Base-by-base conservation (phyloP, 2,797 vertebrate genomes). In the Characodon lateralis region DNA sequence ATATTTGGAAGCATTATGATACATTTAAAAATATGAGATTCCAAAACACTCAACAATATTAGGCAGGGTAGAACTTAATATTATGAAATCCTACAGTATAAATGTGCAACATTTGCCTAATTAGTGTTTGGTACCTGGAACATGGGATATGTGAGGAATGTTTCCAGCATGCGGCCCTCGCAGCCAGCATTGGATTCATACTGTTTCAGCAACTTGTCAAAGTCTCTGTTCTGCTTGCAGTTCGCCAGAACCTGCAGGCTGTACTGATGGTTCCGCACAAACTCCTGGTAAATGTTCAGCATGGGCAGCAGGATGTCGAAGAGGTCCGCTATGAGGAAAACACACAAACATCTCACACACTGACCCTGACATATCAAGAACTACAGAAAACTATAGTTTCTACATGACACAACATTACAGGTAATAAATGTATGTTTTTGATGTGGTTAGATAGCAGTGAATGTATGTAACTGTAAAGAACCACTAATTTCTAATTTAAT, bases 271-370 rank as follows among this genome's bases (percentile, higher is more conserved):
- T 98, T 98, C 12, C 97, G 94, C 85, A 98, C 97, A 95, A 98
- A 98, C 95, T 98, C 97, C 95, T 98, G 97, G 92, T 98, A 99
- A 87, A 98, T 99, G 92, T 98, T 98, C 91, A 99, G 92, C 97
- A 98, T 98, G 22, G 97, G 97, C 84, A 98, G 95, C 79, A 98
- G 93, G 94, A 98, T 98, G 93, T 98, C 97, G 84, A 98, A 99
- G 82, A 99, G 95, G 90, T 98, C 97, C 71, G 97, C 97, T 97
- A 61, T 0, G 58, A 7, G n/a, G 28, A 26, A 71, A 28, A 41
- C 0, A 66, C 50, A 14, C 43, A 24, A 0, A 0, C 0, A 26
- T 12, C 24, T n/a, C 12, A n/a, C 24, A 9, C 22, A 46, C 35
- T 13, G 22, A 69, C 12, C 24, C 1, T 14, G 2, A 46, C 2